Evolutionary conservation across 2,888 invertebrate species (phyloP).

Genomic region (Hyppa rectilinea): DNA sequence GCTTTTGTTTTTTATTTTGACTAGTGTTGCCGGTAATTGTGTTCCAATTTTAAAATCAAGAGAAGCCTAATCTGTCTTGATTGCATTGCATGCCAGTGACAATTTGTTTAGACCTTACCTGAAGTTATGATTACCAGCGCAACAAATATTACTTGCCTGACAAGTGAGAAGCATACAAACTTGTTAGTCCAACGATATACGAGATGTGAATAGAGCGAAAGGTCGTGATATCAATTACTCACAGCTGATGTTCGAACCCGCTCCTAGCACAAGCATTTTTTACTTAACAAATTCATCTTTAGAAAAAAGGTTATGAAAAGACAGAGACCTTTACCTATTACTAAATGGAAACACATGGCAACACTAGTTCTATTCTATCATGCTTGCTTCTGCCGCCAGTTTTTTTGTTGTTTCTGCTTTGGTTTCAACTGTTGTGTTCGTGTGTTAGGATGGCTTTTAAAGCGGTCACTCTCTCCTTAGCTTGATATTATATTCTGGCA

Average conservation of each 20-base stretch:
- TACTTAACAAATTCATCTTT: too few species aligned
- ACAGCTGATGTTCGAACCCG: not conserved
- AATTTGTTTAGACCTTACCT: not conserved
- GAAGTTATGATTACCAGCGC: not conserved
- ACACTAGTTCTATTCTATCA: constrained; percentile 45
- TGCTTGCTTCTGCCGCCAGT: constrained; percentile 24
- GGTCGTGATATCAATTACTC: not conserved
- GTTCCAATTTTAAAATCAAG: constrained; percentile 3
- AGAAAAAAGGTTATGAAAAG: too few species aligned
- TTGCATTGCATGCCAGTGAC: not conserved
- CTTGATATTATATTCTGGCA: constrained; percentile 2
- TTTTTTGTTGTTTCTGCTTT: constrained; percentile 43
- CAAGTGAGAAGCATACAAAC: not conserved
- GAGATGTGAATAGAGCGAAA: too few species aligned
- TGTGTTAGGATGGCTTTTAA: not conserved
- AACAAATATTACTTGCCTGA: not conserved
- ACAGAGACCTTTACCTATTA: too few species aligned
- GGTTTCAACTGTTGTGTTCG: constrained; percentile 1
- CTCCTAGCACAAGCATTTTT: not conserved
- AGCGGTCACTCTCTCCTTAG: not conserved
- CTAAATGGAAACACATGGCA: constrained; percentile 38
- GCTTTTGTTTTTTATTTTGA: constrained; percentile 35
- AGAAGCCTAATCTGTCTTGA: not conserved
- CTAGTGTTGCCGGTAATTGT: constrained; percentile 49
- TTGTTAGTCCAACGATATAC: not conserved